A percentile compares a stretch with the other conserved stretches of the same genome.
phyloP scores from a whole-genome alignment of 2,888 invertebrate genomes.

The Cheilosia vernalis region DNA sequence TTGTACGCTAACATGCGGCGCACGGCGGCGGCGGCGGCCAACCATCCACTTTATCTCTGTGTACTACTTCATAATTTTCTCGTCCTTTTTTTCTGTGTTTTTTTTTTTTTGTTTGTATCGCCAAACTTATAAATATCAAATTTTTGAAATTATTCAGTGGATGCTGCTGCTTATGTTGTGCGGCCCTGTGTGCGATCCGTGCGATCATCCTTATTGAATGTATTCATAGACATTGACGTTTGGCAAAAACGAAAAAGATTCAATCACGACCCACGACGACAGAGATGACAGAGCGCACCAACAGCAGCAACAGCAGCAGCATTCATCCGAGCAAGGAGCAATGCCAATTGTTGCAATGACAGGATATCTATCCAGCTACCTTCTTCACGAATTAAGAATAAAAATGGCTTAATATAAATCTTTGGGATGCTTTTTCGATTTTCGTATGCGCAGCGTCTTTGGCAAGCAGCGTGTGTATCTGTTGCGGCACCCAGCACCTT shows the following conservation, averaged over 20 bases:
- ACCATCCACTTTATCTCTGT: conserved; percentile 17
- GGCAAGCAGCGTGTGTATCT: conserved; percentile 56
- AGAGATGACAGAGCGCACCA: conserved; percentile 35
- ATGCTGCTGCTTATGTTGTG: conserved; percentile 25
- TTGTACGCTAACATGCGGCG: conserved; percentile 72
- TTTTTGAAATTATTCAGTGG: conserved; percentile 64
- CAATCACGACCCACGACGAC: conserved; percentile 55
- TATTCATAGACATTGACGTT: conserved; percentile 70
- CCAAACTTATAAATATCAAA: conserved; percentile 73
- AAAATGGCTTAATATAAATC: conserved; percentile 75
- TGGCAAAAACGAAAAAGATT: conserved; percentile 35
- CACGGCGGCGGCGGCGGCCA: conserved; percentile 39
- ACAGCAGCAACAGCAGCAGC: conserved; percentile 12
- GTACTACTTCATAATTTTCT: conserved; percentile 67
- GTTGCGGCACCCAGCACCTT: conserved; percentile 41
- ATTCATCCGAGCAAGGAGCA: conserved; percentile 70
- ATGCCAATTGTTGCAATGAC: conserved; percentile 74
- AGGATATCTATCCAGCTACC: conserved; percentile 65
- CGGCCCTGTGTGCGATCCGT: conserved; percentile 58
- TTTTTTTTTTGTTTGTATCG: neutral
- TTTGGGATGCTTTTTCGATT: conserved; percentile 55
- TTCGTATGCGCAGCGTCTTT: conserved; percentile 4
- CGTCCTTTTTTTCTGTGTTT: conserved; percentile 10
- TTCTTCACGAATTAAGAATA: conserved; percentile 74
- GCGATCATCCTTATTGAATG: conserved; percentile 61